These are phyloP conservation scores for Zalophus californianus DNA, from an alignment of 2,797 vertebrate genomes.

Conservation along the genomic window DNA sequence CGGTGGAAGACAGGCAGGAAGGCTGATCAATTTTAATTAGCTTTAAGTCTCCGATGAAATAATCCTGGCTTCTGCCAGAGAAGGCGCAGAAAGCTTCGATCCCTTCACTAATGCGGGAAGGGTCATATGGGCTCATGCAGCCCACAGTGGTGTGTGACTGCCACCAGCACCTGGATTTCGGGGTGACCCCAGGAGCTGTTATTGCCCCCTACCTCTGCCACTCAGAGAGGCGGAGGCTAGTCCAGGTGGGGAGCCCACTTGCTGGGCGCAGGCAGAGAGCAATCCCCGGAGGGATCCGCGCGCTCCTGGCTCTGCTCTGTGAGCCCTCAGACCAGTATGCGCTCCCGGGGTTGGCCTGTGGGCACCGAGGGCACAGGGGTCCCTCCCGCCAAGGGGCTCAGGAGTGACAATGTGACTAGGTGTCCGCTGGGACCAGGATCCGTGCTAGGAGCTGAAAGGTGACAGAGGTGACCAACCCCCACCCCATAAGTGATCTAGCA, in stretches of 20 bases:
- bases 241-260: background rate
- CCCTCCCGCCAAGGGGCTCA: background rate
- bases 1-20: background rate
- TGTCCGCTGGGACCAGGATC: background rate
- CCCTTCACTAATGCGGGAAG: background rate
- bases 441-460: background rate
- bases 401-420: background rate
- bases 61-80: background rate
- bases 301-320: background rate
- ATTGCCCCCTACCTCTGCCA: background rate
- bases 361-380: background rate
- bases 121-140: background rate
- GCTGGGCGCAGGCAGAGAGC: no score
- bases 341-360: background rate
- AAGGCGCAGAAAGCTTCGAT: background rate
- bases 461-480: background rate
- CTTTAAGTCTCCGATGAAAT: background rate
- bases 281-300: no score
- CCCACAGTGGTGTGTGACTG: background rate
- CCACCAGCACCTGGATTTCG: accelerated
- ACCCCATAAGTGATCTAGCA: background rate
- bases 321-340: background rate
- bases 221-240: background rate
- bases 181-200: background rate
- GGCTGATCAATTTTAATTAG: background rate